Conservation (phyloP, 2,113 vertebrate species). For the Origma solitaria region DNA sequence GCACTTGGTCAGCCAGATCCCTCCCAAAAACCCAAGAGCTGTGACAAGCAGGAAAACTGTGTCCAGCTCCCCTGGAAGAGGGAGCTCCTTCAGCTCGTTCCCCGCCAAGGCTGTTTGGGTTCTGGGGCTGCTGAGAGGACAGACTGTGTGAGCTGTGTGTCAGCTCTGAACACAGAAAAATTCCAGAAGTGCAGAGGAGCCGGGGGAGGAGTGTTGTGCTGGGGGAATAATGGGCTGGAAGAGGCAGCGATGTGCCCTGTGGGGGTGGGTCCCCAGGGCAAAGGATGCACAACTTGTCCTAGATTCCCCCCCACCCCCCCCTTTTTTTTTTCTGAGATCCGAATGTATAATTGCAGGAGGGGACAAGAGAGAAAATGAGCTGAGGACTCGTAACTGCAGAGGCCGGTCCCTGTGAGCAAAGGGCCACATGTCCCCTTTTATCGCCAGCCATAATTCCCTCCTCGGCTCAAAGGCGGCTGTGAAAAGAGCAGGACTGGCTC, state of each 20-base stretch:
- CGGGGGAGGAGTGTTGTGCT: rapidly evolving
- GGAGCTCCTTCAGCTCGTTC: too few relatives aligned
- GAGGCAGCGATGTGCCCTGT: background rate
- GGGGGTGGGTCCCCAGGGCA: background rate
- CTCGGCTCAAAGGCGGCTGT: slow-evolving; percentile 84
- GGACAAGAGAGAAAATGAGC: slow-evolving; percentile 39
- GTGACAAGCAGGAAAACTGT: background rate
- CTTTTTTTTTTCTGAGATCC: background rate
- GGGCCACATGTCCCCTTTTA: slow-evolving; percentile 93
- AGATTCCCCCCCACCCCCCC: too few relatives aligned
- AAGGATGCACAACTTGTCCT: slow-evolving; percentile 27
- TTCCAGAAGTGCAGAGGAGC: background rate
- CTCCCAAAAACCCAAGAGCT: background rate
- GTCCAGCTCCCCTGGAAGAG: background rate
- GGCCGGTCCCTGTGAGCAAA: slow-evolving; percentile 76
- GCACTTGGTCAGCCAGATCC: background rate
- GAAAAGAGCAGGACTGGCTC: slow-evolving; percentile 95
- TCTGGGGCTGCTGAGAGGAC: background rate
- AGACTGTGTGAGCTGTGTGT: rapidly evolving
- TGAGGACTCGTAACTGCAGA: slow-evolving; percentile 69
- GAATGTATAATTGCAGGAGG: slow-evolving; percentile 15
- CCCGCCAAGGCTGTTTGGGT: background rate
- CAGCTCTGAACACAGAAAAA: background rate
- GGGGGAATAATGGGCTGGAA: slow-evolving; percentile 4
- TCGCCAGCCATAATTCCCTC: slow-evolving; percentile 75